Base-by-base conservation (phyloP, 2,888 invertebrate genomes). In the Seladonia tumulorum region DNA sequence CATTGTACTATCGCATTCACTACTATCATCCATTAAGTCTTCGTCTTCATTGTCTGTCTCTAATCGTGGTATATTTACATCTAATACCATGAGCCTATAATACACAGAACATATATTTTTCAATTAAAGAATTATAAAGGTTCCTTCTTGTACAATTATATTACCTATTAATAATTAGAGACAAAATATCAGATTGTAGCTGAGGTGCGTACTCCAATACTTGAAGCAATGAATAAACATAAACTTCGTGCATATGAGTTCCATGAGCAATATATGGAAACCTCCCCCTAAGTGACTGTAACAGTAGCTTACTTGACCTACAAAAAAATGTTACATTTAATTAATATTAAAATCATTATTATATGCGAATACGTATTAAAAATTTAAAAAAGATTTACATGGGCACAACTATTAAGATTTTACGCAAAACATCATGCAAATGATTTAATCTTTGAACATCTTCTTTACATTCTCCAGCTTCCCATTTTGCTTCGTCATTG, bases 241-340 rank as follows among this genome's bases (percentile, higher is more conserved):
- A 99, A 18, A 97, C 96, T 92, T 97, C 97, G 88, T 98, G 97
- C 1, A 96, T 94, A 91, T 97, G 97, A 5, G 97, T 95, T 0
- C 97, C 96, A 81, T 96, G 97, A 92, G 97, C 97, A 93, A 97
- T 96, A 94, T 98, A 99, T 0, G 99, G 99, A 95, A 97, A 98
- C 74, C 96, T 95, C 5, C 96, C 95, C 80, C 96, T 95, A 29
- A 98, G 95, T 18, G 96, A 95, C 73, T 97, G 96, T 90, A 97
- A 93, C 29, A 98, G 94, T 39, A 97, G 94, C 86, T 97, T 97
- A 91, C 96, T 97, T 42, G 97, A 97, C 97, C 98, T 98, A 95
- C 90, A 92, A 77, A 78, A 82, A 3, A 45, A 76, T 57, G 29
- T 63, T 63, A 35, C 29, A 63, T 66, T 45, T 22, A 82, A 29